Percentiles rank a stretch among this genome's conserved stretches.
Conservation (phyloP, 2,797 vertebrate genomes). For the Silurus aristotelis region DNA sequence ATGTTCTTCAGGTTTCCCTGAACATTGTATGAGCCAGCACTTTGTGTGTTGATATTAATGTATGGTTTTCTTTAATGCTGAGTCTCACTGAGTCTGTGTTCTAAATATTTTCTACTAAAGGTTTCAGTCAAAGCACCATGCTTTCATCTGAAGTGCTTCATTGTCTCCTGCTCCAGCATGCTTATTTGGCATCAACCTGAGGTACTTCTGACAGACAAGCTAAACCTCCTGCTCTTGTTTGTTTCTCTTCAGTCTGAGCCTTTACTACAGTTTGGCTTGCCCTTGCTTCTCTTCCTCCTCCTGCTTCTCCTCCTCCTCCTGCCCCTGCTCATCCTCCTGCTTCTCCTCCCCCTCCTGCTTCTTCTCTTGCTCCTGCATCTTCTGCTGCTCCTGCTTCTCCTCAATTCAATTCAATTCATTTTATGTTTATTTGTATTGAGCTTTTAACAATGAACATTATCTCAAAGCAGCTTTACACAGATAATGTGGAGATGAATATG, state of each 20-base stretch:
- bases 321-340: too few species aligned
- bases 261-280: conserved; percentile 41
- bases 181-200: conserved; percentile 61
- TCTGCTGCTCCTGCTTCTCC: too few species aligned
- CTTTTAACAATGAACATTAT: too few species aligned
- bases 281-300: too few species aligned
- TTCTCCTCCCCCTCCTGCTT: too few species aligned
- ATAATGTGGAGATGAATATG: too few species aligned
- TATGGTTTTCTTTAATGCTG: conserved; percentile 50
- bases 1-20: conserved; percentile 13
- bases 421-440: too few species aligned
- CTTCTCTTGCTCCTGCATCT: too few species aligned
- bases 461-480: too few species aligned
- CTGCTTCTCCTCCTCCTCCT: too few species aligned
- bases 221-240: conserved; percentile 52
- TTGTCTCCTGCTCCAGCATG: conserved; percentile 53
- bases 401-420: too few species aligned
- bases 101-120: conserved; percentile 57
- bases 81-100: conserved; percentile 27
- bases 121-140: conserved; percentile 52
- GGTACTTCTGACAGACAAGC: conserved; percentile 56
- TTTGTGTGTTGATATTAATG: conserved; percentile 31
- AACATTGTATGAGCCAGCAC: not conserved
- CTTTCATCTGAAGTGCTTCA: conserved; percentile 59
- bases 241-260: conserved; percentile 46